Conservation (phyloP, 2,797 vertebrate species). For the Peromyscus melanophrys region DNA sequence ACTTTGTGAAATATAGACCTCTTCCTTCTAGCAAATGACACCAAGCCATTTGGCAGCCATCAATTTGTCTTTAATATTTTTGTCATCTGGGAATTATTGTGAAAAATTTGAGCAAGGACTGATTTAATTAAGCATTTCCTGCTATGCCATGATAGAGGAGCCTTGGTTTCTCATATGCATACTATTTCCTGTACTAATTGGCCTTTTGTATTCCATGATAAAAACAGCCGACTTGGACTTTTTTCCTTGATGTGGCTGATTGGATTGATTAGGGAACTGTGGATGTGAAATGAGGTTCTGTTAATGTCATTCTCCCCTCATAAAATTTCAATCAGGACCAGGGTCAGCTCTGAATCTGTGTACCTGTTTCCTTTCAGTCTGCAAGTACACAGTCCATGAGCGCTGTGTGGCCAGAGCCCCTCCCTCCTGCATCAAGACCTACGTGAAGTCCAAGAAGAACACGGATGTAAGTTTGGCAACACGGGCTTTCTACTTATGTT, state of each 20-base stretch:
- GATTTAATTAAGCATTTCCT: slow-evolving; percentile 93
- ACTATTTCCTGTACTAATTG: slow-evolving; percentile 92
- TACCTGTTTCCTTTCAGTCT: slow-evolving; percentile 91
- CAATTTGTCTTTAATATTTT: slow-evolving; percentile 90
- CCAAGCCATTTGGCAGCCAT: slow-evolving; percentile 89
- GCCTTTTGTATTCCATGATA: slow-evolving; percentile 88
- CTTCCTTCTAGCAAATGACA: slow-evolving; percentile 88
- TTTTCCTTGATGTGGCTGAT: slow-evolving; percentile 87
- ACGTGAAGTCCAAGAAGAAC: slow-evolving; percentile 97
- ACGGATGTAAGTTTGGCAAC: slow-evolving; percentile 92
- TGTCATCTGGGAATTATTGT: slow-evolving; percentile 90
- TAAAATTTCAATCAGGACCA: slow-evolving; percentile 77
- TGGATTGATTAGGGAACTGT: slow-evolving; percentile 86
- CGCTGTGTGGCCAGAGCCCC: slow-evolving; percentile 95
- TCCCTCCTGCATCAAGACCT: slow-evolving; percentile 96
- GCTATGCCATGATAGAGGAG: slow-evolving; percentile 88
- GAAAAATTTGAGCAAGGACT: slow-evolving; percentile 88
- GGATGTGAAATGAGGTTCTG: slow-evolving; percentile 82
- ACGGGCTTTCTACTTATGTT: not conserved
- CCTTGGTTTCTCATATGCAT: slow-evolving; percentile 89
- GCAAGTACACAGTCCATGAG: slow-evolving; percentile 97
- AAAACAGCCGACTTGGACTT: slow-evolving; percentile 88
- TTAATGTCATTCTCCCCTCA: slow-evolving; percentile 82
- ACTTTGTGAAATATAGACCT: slow-evolving; percentile 89
- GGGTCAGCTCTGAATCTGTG: slow-evolving; percentile 73